Base-by-base conservation (phyloP, 2,113 vertebrate species). In the Anolis carolinensis region DNA sequence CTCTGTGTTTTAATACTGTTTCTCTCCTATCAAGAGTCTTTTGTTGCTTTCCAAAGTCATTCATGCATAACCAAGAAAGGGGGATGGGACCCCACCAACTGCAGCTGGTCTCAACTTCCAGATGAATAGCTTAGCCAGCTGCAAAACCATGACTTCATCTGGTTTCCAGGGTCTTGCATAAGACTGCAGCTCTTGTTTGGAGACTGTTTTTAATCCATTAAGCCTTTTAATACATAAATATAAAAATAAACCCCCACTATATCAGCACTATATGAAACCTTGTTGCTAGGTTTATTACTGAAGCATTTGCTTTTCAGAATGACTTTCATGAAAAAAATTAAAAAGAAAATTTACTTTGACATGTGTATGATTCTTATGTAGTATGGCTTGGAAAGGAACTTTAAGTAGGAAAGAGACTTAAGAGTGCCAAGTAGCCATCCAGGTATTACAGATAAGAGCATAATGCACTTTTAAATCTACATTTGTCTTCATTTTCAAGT, bases 211-310 rank as follows among this genome's bases (percentile, higher is more conserved):
- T 84, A 91, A 93, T 93, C 84, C 68, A 81, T 92, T 89, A 89
- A 89, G 87, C 44, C 44, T 72, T 86, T 34, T 73, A 78, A 76
- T 87, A 91, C 80, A 74, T 65, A 83, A 88, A 87, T 27, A 79
- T 32, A 32, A 20, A 5, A 71, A 4, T 72, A 81, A 7, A 30
- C 34, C 44, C 44, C 87, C 82, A 92, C 71, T 93, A 86, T 90
- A 91, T 94, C 91, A 93, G 84, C 71, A 89, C 84, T 94, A 82
- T 82, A 91, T 95, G 86, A 95, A 95, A 93, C 82, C 71, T 91
- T 93, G 86, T 92, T 95, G 92, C 93, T 70, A 84, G 70, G 62
- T 39, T 92, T 85, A 78, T 91, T 91, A 80, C 32, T 5, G 80
- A 79, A 92, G 52, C 67, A 65, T 14, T 55, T 87, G 55, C 11